Percentiles rank a stretch among this genome's conserved stretches.
Conservation (phyloP, 2,797 vertebrate species). For the Chrosomus eos region DNA sequence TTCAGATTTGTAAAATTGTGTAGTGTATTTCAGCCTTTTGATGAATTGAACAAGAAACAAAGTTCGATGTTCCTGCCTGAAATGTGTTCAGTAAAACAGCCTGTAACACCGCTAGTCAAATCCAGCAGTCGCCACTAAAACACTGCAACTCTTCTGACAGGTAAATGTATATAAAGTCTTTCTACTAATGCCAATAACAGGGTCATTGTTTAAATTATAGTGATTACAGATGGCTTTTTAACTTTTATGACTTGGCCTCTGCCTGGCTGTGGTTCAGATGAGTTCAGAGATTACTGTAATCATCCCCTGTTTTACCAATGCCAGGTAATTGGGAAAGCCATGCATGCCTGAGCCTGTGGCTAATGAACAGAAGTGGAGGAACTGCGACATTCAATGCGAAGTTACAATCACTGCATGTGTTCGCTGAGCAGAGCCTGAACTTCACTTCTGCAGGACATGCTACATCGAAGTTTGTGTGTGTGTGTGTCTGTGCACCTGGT, state of each 20-base stretch:
- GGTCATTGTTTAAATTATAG: slow-evolving; percentile 65
- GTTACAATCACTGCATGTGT: slow-evolving; percentile 17
- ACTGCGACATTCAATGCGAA: slow-evolving; percentile 27
- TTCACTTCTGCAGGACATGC: neutral
- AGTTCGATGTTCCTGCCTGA: slow-evolving; percentile 23
- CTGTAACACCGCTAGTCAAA: slow-evolving; percentile 44
- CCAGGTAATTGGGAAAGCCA: slow-evolving; percentile 57
- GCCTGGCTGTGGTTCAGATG: slow-evolving; percentile 49
- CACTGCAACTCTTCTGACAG: slow-evolving; percentile 58
- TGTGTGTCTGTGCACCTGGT: too few relatives aligned
- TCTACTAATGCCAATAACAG: slow-evolving; percentile 56
- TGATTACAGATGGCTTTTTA: slow-evolving; percentile 62
- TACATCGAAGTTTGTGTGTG: neutral
- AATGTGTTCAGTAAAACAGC: slow-evolving; percentile 35
- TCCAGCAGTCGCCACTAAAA: slow-evolving; percentile 55
- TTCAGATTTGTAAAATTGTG: neutral
- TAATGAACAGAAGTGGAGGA: slow-evolving; percentile 53
- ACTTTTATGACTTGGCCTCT: slow-evolving; percentile 61
- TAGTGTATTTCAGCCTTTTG: neutral
- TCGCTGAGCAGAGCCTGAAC: neutral
- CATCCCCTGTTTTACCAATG: slow-evolving; percentile 52
- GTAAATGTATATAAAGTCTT: slow-evolving; percentile 60
- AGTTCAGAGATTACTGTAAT: slow-evolving; percentile 63
- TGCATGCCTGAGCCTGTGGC: slow-evolving; percentile 49
- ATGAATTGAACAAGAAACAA: too few relatives aligned